Evolutionary conservation across 35 echinoderm and acorn worm species (phyloP).

Genomic region (Hemicentrotus pulcherrimus): DNA sequence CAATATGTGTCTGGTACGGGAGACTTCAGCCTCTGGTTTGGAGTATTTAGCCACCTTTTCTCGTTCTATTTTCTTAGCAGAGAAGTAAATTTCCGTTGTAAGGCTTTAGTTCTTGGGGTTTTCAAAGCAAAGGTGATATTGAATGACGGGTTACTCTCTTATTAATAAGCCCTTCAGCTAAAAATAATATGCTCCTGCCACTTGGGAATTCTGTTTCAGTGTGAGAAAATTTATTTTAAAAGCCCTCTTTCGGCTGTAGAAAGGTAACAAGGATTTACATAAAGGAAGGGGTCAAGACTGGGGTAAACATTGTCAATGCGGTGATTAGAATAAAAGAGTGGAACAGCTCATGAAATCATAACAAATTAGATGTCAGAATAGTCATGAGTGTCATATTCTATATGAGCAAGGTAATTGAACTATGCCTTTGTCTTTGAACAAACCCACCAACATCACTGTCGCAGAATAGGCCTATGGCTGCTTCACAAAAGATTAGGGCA

Average conservation of each 20-base stretch:
- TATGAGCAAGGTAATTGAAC: neutral
- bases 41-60: neutral
- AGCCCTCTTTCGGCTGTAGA: neutral
- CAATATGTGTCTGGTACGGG: neutral
- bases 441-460: no score
- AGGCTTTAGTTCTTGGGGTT: neutral
- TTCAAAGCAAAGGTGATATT: neutral
- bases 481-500: no score
- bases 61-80: neutral
- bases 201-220: constrained; percentile 31
- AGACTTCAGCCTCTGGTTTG: neutral
- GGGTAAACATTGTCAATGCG: neutral
- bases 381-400: neutral
- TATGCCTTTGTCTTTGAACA: neutral
- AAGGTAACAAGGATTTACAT: neutral
- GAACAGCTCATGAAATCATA: neutral
- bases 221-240: constrained; percentile 7
- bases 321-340: neutral
- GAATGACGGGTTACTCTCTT: constrained; percentile 23
- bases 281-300: neutral
- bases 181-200: constrained; percentile 24
- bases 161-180: constrained; percentile 44
- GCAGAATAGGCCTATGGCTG: no score
- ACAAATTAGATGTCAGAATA: neutral
- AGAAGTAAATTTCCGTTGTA: neutral